Percentiles rank a stretch among this genome's conserved stretches.
These are phyloP conservation scores for Reinhardtius hippoglossoides DNA, from an alignment of 2,113 vertebrate genomes.

Conservation along the genomic window DNA sequence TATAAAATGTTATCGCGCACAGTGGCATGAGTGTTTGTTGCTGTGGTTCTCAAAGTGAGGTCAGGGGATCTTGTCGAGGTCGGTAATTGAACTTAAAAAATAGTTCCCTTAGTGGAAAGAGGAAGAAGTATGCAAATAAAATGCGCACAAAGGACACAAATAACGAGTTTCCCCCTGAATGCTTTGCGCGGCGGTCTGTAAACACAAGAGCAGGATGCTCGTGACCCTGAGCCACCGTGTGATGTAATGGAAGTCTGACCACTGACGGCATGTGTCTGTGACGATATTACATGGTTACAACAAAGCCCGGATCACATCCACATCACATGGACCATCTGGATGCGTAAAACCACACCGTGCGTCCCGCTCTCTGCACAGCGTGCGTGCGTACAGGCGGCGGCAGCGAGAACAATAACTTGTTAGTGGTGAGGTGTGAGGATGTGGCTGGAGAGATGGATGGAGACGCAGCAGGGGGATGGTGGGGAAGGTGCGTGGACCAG, in stretches of 20 bases:
- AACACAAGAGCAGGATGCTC: conserved; percentile 19
- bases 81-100: conserved; percentile 6
- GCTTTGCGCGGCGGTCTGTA: background rate
- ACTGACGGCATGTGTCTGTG: background rate
- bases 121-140: background rate
- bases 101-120: background rate
- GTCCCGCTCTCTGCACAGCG: background rate
- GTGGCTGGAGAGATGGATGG: conserved; percentile 32
- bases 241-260: conserved; percentile 6
- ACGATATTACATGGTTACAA: background rate
- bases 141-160: background rate
- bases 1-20: conserved; percentile 9
- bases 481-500: conserved; percentile 15
- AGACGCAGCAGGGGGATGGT: conserved; percentile 48
- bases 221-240: conserved; percentile 23
- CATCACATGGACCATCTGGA: conserved; percentile 41
- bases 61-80: conserved; percentile 2
- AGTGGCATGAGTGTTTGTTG: background rate
- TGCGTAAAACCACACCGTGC: conserved; percentile 45
- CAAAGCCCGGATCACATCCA: conserved; percentile 28
- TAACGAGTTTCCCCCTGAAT: background rate
- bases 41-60: conserved; percentile 21
- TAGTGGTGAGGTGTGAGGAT: conserved; percentile 16
- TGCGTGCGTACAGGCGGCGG: conserved; percentile 7
- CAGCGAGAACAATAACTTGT: conserved; percentile 61